A percentile compares a stretch with the other conserved stretches of the same genome.
Evolutionary conservation across 2,797 vertebrate species (phyloP).

Genomic region (Pseudopleuronectes americanus): DNA sequence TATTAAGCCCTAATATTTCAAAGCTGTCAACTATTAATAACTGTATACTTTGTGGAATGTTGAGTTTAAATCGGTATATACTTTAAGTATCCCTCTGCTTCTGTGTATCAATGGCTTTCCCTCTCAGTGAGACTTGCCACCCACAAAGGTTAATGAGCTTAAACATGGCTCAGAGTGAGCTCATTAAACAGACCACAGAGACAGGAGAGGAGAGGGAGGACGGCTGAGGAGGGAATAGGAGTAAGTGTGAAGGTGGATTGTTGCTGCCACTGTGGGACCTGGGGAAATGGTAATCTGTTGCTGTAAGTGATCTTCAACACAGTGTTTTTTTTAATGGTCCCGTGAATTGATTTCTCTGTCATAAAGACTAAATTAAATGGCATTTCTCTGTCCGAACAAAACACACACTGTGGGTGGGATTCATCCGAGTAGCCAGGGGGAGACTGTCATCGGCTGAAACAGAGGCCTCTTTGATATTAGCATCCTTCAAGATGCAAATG

Average conservation of each 20-base stretch:
- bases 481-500: too few relatives aligned
- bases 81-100: constrained; percentile 48
- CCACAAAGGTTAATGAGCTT: constrained; percentile 85
- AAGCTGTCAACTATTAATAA: constrained; percentile 14
- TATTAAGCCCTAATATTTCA: background rate
- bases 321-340: background rate
- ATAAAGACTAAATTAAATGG: background rate
- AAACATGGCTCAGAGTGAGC: constrained; percentile 82
- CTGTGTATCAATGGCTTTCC: constrained; percentile 71
- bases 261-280: constrained; percentile 18
- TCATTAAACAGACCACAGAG: constrained; percentile 80
- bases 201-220: constrained; percentile 52
- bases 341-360: background rate
- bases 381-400: background rate
- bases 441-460: too few relatives aligned
- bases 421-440: constrained; percentile 39
- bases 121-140: constrained; percentile 75
- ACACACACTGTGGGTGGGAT: constrained; percentile 21
- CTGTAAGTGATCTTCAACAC: constrained; percentile 14
- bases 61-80: constrained; percentile 41
- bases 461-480: too few relatives aligned
- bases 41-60: constrained; percentile 26
- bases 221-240: constrained; percentile 37
- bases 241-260: constrained; percentile 40
- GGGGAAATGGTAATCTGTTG: constrained; percentile 20